Evolutionary conservation across 2,113 vertebrate species (phyloP).

Genomic region (Otocyon megalotis): DNA sequence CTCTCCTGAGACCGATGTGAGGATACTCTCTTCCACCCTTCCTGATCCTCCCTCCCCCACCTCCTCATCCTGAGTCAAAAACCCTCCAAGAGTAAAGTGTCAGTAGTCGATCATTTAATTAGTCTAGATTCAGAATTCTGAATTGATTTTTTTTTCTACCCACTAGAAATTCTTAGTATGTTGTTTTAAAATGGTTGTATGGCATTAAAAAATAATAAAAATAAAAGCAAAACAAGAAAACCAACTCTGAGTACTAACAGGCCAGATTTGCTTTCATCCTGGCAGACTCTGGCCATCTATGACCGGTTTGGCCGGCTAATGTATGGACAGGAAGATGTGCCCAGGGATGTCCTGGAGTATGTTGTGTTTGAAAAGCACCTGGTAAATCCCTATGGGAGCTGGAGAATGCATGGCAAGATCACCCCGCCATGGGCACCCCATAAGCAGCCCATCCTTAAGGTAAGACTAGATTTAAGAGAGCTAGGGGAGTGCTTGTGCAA

Average conservation of each 20-base stretch:
- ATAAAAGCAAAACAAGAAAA: neutral
- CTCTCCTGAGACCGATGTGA: neutral
- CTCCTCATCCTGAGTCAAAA: neutral
- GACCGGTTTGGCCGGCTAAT: constrained; percentile 97
- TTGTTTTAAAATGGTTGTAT: neutral
- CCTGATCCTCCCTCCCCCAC: neutral
- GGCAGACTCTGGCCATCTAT: constrained; percentile 94
- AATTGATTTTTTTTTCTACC: constrained; percentile 5
- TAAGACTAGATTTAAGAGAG: constrained; percentile 70
- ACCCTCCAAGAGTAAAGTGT: neutral
- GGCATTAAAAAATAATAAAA: neutral
- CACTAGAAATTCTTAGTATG: constrained; percentile 21
- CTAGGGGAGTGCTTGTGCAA: accelerated
- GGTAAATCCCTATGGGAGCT: constrained; percentile 87
- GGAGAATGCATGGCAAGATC: constrained; percentile 91
- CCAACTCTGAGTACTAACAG: neutral
- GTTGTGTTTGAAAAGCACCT: constrained; percentile 95
- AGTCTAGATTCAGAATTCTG: constrained; percentile 40
- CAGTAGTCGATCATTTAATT: neutral
- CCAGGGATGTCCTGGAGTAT: constrained; percentile 95
- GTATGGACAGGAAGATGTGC: constrained; percentile 92
- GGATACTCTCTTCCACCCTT: neutral
- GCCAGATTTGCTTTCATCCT: neutral
- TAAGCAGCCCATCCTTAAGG: constrained; percentile 95
- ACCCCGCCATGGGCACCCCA: constrained; percentile 89